Percentiles rank a stretch among this genome's conserved stretches.
phyloP scores from a whole-genome alignment of 2,888 invertebrate genomes.

The Ethmia dodecea region DNA sequence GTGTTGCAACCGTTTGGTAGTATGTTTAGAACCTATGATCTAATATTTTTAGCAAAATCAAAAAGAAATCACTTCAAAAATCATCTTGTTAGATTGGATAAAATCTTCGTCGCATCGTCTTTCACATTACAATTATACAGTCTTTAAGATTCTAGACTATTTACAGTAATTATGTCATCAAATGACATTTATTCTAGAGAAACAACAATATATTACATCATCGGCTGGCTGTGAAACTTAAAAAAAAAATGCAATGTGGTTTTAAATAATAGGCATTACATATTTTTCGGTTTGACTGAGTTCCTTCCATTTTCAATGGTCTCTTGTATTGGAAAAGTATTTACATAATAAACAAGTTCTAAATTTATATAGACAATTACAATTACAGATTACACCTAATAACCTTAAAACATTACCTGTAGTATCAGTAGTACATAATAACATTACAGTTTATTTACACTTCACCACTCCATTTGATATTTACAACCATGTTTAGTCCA shows the following conservation, averaged over 20 bases:
- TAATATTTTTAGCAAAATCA: too few relatives aligned
- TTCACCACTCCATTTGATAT: slow-evolving; percentile 45
- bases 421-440: slow-evolving; percentile 33
- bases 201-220: slow-evolving; percentile 23
- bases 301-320: too few relatives aligned
- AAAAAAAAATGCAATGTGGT: too few relatives aligned
- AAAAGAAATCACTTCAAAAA: too few relatives aligned
- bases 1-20: too few relatives aligned
- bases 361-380: background rate
- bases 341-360: background rate
- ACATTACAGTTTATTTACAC: slow-evolving; percentile 40
- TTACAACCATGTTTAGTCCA: slow-evolving; percentile 65
- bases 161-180: slow-evolving; percentile 50
- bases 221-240: too few relatives aligned
- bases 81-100: slow-evolving; percentile 1
- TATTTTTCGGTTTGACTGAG: too few relatives aligned
- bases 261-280: too few relatives aligned
- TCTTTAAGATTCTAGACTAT: slow-evolving; percentile 72
- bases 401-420: slow-evolving; percentile 43
- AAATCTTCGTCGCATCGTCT: slow-evolving; percentile 26
- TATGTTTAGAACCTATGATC: too few relatives aligned
- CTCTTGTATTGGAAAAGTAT: too few relatives aligned
- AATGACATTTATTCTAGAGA: slow-evolving; percentile 45
- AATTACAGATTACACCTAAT: slow-evolving; percentile 19
- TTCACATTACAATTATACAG: slow-evolving; percentile 42